Conservation (phyloP, 2,888 invertebrate species). For the Temnothorax ravouxi region DNA sequence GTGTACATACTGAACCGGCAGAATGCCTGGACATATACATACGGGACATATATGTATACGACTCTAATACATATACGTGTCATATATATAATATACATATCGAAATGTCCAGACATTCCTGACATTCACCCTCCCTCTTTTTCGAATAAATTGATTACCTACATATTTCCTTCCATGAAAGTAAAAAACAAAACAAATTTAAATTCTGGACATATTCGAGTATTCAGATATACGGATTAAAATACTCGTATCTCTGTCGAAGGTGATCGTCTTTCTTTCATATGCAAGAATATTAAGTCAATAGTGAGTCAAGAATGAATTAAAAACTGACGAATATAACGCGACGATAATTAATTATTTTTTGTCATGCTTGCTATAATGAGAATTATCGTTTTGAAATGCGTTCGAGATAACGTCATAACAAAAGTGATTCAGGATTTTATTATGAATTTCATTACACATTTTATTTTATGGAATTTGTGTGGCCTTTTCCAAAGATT, state of each 20-base stretch:
- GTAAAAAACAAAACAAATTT: not conserved
- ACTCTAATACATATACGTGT: no score
- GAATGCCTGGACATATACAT: no score
- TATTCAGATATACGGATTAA: not conserved
- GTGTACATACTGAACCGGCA: no score
- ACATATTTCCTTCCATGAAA: not conserved
- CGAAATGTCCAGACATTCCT: no score
- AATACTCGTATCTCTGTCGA: not conserved
- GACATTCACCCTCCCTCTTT: not conserved
- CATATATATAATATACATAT: no score
- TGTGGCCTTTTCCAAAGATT: not conserved
- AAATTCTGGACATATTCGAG: not conserved
- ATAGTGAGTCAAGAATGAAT: constrained; percentile 1
- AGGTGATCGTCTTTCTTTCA: constrained; percentile 2
- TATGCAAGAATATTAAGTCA: not conserved
- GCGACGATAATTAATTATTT: not conserved
- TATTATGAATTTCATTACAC: not conserved
- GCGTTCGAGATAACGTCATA: no score
- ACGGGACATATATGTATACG: no score
- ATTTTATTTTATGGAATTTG: not conserved
- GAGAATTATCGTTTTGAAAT: not conserved
- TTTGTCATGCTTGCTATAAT: not conserved
- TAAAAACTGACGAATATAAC: not conserved
- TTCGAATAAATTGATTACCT: not conserved
- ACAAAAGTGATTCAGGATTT: no score